Base-by-base conservation (phyloP, 2,888 invertebrate species). In the Andrena minutula region DNA sequence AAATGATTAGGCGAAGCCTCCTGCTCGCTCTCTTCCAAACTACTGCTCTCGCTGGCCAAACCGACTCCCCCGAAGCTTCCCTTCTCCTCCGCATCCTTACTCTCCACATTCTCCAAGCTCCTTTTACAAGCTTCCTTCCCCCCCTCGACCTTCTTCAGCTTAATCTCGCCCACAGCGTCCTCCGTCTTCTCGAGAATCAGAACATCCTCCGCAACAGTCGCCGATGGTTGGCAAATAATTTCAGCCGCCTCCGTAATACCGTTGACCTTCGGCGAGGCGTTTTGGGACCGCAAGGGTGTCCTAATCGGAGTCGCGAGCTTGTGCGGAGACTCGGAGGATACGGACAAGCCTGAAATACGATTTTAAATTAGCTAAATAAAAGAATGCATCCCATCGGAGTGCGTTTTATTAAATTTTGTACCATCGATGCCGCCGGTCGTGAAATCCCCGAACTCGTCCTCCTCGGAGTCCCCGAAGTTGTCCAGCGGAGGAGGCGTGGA, bases 401-500 rank as follows among this genome's bases (percentile, higher is more conserved):
- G 16, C 41, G 41, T 12, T 12, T 16, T 1, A 41, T 4, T 0
- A 1, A 41, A 41, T 16, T 12, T 5, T 1, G 16, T 86, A 94
- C 94, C 93, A 83, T 94, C 94, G 58, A 94, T 91, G 32, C 92
- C 93, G 79, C 93, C 92, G 26, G 92, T 86, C 49, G 93, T 91
- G 68, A 93, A 94, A 79, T 93, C 94, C 12, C 94, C 94, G 69
- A 93, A 94, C 73, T 96, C 96, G 91, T 96, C 96, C 80, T 96
- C 96, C 81, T 95, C 95, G 1, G 94, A 93, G 79, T 94, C 94
- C 28, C 94, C 93, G 75, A 92, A 90, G 90, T 95, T 95, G 86
- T 96, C 96, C 79, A 96, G 95, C 79, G 96, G 96, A 83, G 96
- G 96, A 89, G 96, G 96, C 89, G 96, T 96, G 79, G 95, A 95